Percentiles rank a stretch among this genome's conserved stretches.
phyloP scores from a whole-genome alignment of 2,113 vertebrate species.

The Gymnorhina tibicen region DNA sequence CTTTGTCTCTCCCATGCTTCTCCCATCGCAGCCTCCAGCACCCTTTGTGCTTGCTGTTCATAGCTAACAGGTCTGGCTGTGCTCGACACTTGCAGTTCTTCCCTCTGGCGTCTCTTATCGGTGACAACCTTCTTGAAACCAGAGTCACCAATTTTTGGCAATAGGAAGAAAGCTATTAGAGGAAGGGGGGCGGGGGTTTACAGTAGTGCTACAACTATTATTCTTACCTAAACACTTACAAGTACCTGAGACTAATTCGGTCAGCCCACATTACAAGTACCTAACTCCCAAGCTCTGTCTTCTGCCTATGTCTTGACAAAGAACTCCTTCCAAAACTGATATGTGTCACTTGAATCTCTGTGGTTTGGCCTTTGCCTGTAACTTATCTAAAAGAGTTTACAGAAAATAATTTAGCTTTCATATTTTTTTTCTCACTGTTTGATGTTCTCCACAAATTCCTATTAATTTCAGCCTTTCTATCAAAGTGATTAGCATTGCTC shows the following conservation, averaged over 20 bases:
- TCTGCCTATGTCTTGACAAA: background rate
- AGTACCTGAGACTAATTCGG: background rate
- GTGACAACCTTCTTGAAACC: background rate
- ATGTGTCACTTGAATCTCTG: background rate
- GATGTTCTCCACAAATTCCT: background rate
- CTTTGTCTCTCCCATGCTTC: background rate
- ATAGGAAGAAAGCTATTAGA: background rate
- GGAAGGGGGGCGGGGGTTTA: background rate
- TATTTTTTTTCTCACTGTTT: background rate
- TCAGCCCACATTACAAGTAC: background rate
- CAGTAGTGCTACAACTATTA: background rate
- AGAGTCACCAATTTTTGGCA: background rate
- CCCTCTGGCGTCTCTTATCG: background rate
- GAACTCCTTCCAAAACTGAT: background rate
- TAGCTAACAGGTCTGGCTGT: background rate
- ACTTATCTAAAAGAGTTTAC: background rate
- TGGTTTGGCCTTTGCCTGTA: background rate
- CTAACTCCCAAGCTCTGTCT: background rate
- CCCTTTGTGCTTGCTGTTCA: background rate
- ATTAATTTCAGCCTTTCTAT: background rate
- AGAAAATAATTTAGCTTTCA: background rate
- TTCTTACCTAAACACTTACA: background rate
- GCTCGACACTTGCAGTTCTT: background rate
- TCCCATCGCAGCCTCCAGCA: fast-evolving
- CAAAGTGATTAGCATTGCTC: background rate